Evolutionary conservation across 2,888 invertebrate genomes (phyloP).

Genomic region (Biston betularia): DNA sequence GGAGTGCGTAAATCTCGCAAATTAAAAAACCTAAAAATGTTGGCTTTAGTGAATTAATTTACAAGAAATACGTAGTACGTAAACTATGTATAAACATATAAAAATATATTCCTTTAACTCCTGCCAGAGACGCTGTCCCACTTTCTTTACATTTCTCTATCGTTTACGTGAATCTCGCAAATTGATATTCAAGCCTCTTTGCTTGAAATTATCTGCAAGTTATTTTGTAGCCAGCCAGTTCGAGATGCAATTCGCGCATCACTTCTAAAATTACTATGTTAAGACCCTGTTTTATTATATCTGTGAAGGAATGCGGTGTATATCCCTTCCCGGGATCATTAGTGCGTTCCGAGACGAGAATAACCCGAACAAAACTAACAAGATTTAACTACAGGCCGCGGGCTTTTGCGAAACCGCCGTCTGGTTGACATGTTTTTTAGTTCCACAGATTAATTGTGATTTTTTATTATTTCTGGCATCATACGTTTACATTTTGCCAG

Average conservation of each 20-base stretch:
- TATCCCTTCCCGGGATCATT: constrained; percentile 55
- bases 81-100: too few species aligned
- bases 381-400: constrained; percentile 42
- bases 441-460: constrained; percentile 24
- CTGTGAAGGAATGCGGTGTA: constrained; percentile 28
- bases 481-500: too few species aligned
- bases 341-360: constrained; percentile 67
- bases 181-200: too few species aligned
- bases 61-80: too few species aligned
- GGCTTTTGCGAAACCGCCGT: constrained; percentile 51
- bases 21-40: too few species aligned
- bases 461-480: background rate
- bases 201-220: background rate
- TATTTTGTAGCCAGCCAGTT: constrained; percentile 50
- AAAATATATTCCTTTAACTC: too few species aligned
- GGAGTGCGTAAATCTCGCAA: too few species aligned
- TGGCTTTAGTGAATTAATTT: too few species aligned
- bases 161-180: too few species aligned
- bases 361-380: constrained; percentile 67
- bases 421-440: constrained; percentile 35
- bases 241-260: constrained; percentile 32
- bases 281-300: constrained; percentile 33
- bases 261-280: constrained; percentile 35
- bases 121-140: too few species aligned
- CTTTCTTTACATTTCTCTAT: too few species aligned